Conservation (phyloP, 2,113 vertebrate species). For the Crotalus tigris region DNA sequence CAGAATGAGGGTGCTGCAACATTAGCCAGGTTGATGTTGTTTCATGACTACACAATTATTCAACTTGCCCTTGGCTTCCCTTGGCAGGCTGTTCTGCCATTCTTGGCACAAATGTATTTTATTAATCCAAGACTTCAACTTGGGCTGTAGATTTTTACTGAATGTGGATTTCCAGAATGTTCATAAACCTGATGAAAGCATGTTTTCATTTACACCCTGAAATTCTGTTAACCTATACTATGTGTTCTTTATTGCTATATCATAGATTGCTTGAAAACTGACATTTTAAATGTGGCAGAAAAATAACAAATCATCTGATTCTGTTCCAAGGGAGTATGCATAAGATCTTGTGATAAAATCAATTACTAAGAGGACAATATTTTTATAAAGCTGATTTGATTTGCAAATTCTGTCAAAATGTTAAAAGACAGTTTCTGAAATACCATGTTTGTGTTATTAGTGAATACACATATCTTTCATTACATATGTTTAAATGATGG, state of each 20-base stretch:
- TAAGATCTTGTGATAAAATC: constrained; percentile 55
- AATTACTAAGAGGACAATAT: constrained; percentile 19
- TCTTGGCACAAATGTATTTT: neutral
- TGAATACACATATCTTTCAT: neutral
- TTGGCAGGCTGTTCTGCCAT: neutral
- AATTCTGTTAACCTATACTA: constrained; percentile 43
- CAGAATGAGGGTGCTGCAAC: constrained; percentile 46
- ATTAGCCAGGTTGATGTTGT: constrained; percentile 42
- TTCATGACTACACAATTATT: constrained; percentile 27
- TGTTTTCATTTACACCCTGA: neutral
- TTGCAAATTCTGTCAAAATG: constrained; percentile 43
- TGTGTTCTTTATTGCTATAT: constrained; percentile 44
- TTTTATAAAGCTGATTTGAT: constrained; percentile 45
- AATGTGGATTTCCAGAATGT: neutral
- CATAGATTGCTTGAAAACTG: constrained; percentile 53
- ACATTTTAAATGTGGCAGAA: constrained; percentile 53
- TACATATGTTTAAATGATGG: neutral
- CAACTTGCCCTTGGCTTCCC: constrained; percentile 25
- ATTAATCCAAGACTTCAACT: neutral
- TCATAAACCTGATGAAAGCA: neutral
- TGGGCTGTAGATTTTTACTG: neutral
- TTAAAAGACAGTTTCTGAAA: constrained; percentile 21
- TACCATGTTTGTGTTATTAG: neutral
- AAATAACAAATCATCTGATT: constrained; percentile 47
- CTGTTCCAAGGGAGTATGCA: constrained; percentile 12